These are phyloP conservation scores for Crenichthys baileyi DNA, from an alignment of 2,797 vertebrate species.

Conservation along the genomic window DNA sequence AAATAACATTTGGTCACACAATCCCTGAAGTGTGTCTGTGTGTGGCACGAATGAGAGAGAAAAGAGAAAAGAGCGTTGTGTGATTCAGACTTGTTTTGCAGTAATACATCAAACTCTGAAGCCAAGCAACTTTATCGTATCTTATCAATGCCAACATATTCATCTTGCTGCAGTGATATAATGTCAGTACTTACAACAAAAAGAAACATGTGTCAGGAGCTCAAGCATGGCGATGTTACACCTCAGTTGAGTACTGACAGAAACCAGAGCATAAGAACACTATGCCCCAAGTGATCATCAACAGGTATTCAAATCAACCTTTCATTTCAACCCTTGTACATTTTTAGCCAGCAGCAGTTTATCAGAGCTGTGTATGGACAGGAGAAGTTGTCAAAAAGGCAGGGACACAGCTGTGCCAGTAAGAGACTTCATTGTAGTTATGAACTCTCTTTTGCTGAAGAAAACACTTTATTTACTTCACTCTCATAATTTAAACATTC, in stretches of 20 bases:
- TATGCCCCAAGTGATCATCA: constrained; percentile 40
- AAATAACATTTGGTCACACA: constrained; percentile 22
- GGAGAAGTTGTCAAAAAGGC: constrained; percentile 33
- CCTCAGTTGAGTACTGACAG: constrained; percentile 34
- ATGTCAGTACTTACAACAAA: constrained; percentile 25
- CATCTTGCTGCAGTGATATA: constrained; percentile 18
- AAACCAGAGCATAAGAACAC: constrained; percentile 35
- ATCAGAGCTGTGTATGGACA: constrained; percentile 24
- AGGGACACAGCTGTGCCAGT: constrained; percentile 19
- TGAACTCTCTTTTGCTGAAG: background rate
- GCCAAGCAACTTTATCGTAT: constrained; percentile 41
- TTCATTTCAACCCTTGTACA: constrained; percentile 37
- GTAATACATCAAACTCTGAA: constrained; percentile 37
- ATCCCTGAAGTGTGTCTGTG: background rate
- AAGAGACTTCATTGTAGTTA: constrained; percentile 1
- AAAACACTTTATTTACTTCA: background rate
- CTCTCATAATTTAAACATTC: background rate
- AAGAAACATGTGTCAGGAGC: constrained; percentile 24
- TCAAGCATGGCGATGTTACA: constrained; percentile 41
- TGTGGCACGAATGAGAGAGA: constrained; percentile 6
- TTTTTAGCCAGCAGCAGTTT: constrained; percentile 52
- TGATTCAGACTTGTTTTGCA: constrained; percentile 38
- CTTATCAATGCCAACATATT: constrained; percentile 12
- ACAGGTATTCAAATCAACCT: constrained; percentile 32
- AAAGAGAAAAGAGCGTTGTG: background rate